Evolutionary conservation across 2,113 vertebrate species (phyloP), one percentile per base, ranked within the genome.

Genomic region (Hystrix brachyura): DNA sequence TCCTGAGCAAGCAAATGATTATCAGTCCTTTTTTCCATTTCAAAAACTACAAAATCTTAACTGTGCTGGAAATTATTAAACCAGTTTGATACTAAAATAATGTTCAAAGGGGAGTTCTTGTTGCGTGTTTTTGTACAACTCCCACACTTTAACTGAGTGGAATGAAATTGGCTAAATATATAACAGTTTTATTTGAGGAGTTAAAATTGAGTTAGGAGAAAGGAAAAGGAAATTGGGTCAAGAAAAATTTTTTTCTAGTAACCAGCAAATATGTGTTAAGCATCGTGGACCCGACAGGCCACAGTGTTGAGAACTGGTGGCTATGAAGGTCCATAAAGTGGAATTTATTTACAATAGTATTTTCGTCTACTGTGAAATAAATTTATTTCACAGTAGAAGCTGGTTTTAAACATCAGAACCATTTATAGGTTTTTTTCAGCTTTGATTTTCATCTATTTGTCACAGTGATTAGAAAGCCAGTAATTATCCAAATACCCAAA

Each of bases 141-240:
- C 51, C 57, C 80, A 25, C 46, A 18, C 51, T 62, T 65, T 60
- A 43, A 3, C 23, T 53, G 38, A 25, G 12, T 78, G 19, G 57
- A 78, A 32, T 43, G 18, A 87, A 83, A 29, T 59, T 71, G 62
- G 69, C 67, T 79, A 94, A 55, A 92, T 60, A 78, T 46, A 1
- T 76, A 32, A 32, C 43, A 32, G 53, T 55, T 87, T 32, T 67
- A 62, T 83, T 74, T 87, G 69, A 84, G 29, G 43, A 60, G 67
- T 87, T 94, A 74, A 83, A 86, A 43, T 72, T 64, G 38, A 95
- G 46, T 69, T 71, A n/a, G 82, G 82, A 91, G 19, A 84, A 86
- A 90, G 57, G 53, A 53, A 88, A 92, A 78, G 27, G 94, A 69
- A 60, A 64, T 86, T 89, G 76, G 2, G 51, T 97, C 51, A 43